Base-by-base conservation (phyloP, 2,797 vertebrate genomes). In the Pangasius mekongensis region DNA sequence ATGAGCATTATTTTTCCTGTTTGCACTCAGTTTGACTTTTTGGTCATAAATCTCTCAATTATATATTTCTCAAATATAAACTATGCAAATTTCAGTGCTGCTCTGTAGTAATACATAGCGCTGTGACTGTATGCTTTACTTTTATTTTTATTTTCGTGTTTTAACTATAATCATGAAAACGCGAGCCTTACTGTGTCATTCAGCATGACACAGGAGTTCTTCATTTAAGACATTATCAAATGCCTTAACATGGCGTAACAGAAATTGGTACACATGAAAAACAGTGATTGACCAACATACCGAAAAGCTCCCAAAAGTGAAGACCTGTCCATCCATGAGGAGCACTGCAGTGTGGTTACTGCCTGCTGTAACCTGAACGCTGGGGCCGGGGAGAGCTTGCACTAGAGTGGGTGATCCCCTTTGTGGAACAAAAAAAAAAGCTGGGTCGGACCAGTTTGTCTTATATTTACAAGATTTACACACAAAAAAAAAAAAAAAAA, bases 271-370 rank as follows among this genome's bases (percentile, higher is more conserved):
- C n/a, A 33, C n/a, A 30, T 30, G 24, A 85, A 74, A 77, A 54
- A 67, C 20, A n/a, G 5, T 20, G 20, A 24, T 0, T 54, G 58
- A 54, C 3, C 89, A 87, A 90, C 97, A 97, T 97, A 99, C 99
- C 93, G 99, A 99, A 94, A 99, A 99, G 93, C 99, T 99, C 93
- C 99, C 99, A 92, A 99, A 99, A 24, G 99, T 99, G 95, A 99
- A 99, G 92, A 99, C 99, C 92, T 99, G 98, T 88, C 99, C 99
- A 90, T 99, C 99, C 95, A 97, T 95, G 93, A 99, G 96, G 49
- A 99, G 97, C 90, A 99, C 96, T 36, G 97, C 98, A n/a, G 99
- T 99, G 94, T 99, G 99, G 94, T 99, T 99, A 93, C 99, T 99
- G 92, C 99, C 99, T 82, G 99, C 99, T 60, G 98, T 98, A 90